These are phyloP conservation scores for Macropus fuliginosus DNA, from an alignment of 2,797 vertebrate species.

Conservation along the genomic window DNA sequence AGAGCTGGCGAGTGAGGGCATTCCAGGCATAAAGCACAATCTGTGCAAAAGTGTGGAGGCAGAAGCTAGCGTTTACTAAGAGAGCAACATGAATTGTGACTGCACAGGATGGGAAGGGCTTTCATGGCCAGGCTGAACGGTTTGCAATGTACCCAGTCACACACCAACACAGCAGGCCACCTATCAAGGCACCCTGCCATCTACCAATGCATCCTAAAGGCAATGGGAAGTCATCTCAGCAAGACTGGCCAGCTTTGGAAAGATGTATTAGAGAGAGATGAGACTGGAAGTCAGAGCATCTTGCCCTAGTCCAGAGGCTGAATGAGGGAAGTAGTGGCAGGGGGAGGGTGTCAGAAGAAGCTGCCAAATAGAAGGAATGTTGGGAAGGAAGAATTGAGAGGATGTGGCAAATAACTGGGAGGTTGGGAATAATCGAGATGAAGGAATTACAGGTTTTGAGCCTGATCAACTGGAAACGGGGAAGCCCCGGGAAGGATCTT, in stretches of 20 bases:
- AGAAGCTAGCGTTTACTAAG: not conserved
- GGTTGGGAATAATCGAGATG: no score
- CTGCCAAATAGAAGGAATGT: not conserved
- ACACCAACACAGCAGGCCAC: no score
- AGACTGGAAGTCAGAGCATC: not conserved
- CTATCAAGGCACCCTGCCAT: not conserved
- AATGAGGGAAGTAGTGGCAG: no score
- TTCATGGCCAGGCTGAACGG: no score
- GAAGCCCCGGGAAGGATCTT: not conserved
- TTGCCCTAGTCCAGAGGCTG: not conserved
- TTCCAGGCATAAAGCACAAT: not conserved
- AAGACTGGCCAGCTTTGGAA: not conserved
- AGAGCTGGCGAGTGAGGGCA: not conserved
- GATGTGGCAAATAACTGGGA: not conserved
- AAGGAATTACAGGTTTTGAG: not conserved
- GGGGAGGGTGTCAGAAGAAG: no score
- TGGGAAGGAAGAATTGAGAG: not conserved
- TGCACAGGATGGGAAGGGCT: not conserved
- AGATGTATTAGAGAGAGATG: not conserved
- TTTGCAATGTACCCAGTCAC: not conserved
- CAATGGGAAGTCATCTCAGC: not conserved
- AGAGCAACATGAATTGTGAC: not conserved
- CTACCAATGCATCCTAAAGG: not conserved
- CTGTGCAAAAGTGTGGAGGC: not conserved
- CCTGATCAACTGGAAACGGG: not conserved